Base-by-base conservation (phyloP, 2,113 vertebrate genomes). In the Tenrec ecaudatus region DNA sequence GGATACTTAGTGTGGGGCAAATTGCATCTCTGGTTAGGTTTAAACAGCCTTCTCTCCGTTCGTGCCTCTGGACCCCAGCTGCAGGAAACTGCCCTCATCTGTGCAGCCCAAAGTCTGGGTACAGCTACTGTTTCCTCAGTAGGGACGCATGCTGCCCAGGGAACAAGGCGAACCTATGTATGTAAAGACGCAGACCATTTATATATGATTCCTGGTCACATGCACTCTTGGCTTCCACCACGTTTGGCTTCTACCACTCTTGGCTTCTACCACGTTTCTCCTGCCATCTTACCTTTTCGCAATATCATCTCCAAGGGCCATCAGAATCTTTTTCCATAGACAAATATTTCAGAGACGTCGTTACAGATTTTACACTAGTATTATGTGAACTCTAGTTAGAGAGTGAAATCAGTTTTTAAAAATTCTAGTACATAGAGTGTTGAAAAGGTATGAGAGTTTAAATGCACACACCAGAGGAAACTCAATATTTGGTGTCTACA, bases 391-490 rank as follows among this genome's bases (percentile, higher is more conserved):
- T 93, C 71, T 17, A 79, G 1, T 88, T 85, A 90, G 96, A 93
- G 64, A 95, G 76, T 60, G 38, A 84, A 86, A 90, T 94, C 80
- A 96, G 95, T 95, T 96, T 95, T 94, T 92, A 75, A 97, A 93
- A 85, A 95, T 96, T 90, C 93, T 93, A 94, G 95, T 17, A 31
- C 47, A 33, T 53, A 27, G 4, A 80, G 68, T 81, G 38, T 85
- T 93, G 53, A 80, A 71, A 82, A 86, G 58, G 75, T 53, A 94
- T 94, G 62, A 96, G 53, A 93, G 60, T 94, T 94, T 22, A 96
- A 96, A 95, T 91, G 29, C 66, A 81, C 84, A 91, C 85, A 43
- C 57, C 38, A 83, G 27, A 93, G 76, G 71, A 95, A 83, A 38
- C 81, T 94, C 91, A 93, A 90, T 27, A 33, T 82, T 60, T 38